Conservation (phyloP, 1,140 invertebrate species). For the Sesamia nonagrioides region DNA sequence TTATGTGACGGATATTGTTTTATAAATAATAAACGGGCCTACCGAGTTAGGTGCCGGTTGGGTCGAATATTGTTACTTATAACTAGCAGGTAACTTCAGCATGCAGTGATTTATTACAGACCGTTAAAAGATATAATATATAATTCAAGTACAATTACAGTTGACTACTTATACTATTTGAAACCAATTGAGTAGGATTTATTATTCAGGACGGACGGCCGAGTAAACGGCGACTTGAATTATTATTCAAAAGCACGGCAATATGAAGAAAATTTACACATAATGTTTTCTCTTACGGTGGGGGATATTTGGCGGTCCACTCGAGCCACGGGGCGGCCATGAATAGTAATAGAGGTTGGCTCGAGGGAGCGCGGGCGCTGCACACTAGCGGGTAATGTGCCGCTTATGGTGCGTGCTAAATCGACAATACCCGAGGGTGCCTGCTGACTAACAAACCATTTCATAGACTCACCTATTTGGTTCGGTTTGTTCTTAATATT, state of each 20-base stretch:
- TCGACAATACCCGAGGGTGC: slow-evolving; percentile 80
- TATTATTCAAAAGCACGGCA: slow-evolving; percentile 58
- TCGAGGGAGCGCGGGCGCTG: slow-evolving; percentile 61
- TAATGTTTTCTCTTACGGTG: slow-evolving; percentile 54
- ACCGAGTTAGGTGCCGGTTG: slow-evolving; percentile 17
- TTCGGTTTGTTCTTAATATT: slow-evolving; percentile 70
- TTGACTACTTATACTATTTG: slow-evolving; percentile 37
- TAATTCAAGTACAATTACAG: slow-evolving; percentile 39
- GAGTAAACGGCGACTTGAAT: slow-evolving; percentile 50
- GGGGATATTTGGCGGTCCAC: slow-evolving; percentile 64
- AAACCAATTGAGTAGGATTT: slow-evolving; percentile 41
- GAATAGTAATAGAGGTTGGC: slow-evolving; percentile 84
- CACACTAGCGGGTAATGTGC: slow-evolving; percentile 65
- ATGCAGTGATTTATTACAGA: slow-evolving; percentile 37
- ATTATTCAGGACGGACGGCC: slow-evolving; percentile 43
- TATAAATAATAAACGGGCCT: slow-evolving; percentile 60
- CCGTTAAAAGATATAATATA: slow-evolving; percentile 29
- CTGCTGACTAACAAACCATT: slow-evolving; percentile 73
- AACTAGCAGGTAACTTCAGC: slow-evolving; percentile 30
- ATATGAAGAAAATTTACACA: slow-evolving; percentile 59
- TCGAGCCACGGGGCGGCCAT: slow-evolving; percentile 74
- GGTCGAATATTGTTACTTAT: slow-evolving; percentile 17
- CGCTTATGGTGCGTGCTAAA: slow-evolving; percentile 86
- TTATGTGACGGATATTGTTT: slow-evolving; percentile 73
- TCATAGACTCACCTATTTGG: slow-evolving; percentile 71